Conservation (phyloP, 1,140 invertebrate species). For the Calephelis virginiensis region DNA sequence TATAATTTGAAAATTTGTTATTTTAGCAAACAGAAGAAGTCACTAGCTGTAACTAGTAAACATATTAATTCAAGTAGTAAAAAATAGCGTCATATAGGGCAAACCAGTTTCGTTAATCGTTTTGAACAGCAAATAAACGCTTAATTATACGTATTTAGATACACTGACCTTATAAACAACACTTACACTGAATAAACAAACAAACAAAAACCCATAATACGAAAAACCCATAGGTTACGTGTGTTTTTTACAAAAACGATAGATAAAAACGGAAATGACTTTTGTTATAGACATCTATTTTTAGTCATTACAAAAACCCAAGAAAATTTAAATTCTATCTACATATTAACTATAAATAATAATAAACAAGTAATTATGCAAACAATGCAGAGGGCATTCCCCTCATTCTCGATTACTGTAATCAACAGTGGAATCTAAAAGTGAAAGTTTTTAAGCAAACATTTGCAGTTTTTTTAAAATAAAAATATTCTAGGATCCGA, state of each 20-base stretch:
- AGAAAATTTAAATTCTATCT: too few relatives aligned
- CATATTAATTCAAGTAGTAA: not conserved
- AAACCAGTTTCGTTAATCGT: not conserved
- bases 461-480: too few relatives aligned
- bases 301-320: not conserved
- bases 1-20: too few relatives aligned
- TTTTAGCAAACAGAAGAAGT: too few relatives aligned
- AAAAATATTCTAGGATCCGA: too few relatives aligned
- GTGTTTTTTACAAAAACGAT: not conserved
- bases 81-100: not conserved
- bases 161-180: slow-evolving; percentile 4
- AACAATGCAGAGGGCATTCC: too few relatives aligned
- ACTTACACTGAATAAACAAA: slow-evolving; percentile 12
- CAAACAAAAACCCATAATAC: slow-evolving; percentile 1
- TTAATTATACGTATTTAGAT: not conserved
- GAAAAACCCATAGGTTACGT: slow-evolving; percentile 1
- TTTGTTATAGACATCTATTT: not conserved
- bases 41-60: too few relatives aligned
- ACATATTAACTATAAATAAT: too few relatives aligned
- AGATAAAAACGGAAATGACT: not conserved
- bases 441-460: too few relatives aligned
- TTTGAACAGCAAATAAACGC: not conserved
- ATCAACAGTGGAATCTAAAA: too few relatives aligned
- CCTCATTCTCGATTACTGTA: too few relatives aligned
- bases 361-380: too few relatives aligned